Percentiles rank a stretch among this genome's conserved stretches.
phyloP scores from a whole-genome alignment of 64 coral and sea anemone genomes.

The Catalaphyllia jardinei region DNA sequence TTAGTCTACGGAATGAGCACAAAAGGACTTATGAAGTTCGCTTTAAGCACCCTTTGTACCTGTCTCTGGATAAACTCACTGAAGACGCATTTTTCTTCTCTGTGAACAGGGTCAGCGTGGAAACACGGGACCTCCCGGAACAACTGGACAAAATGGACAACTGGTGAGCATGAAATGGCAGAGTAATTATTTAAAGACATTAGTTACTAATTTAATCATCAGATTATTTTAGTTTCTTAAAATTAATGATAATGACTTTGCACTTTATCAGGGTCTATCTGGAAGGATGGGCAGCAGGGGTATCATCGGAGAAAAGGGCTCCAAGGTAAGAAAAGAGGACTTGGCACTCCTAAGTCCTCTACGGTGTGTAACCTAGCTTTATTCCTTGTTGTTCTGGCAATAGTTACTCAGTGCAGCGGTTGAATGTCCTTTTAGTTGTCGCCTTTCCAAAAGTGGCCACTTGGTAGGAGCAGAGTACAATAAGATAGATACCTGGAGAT shows the following conservation, averaged over 20 bases:
- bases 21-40: no score
- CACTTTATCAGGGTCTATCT: neutral
- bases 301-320: neutral
- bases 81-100: neutral
- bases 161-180: neutral
- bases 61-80: no score
- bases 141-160: slow-evolving; percentile 1
- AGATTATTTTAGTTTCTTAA: neutral
- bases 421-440: no score
- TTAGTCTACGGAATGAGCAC: neutral
- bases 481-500: no score
- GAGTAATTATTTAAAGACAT: neutral
- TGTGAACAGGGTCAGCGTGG: neutral
- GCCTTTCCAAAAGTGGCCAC: no score
- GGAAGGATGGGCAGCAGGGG: slow-evolving; percentile 9
- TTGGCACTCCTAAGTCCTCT: no score
- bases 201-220: no score
- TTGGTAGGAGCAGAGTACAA: no score
- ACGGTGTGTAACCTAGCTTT: no score
- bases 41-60: no score
- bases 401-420: no score
- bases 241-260: neutral
- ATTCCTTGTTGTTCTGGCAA: no score
- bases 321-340: slow-evolving; percentile 15
- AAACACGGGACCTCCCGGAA: neutral